A percentile compares a stretch with the other conserved stretches of the same genome.
phyloP scores from a whole-genome alignment of 1,140 invertebrate genomes.

The Stegodyphus mimosarum region DNA sequence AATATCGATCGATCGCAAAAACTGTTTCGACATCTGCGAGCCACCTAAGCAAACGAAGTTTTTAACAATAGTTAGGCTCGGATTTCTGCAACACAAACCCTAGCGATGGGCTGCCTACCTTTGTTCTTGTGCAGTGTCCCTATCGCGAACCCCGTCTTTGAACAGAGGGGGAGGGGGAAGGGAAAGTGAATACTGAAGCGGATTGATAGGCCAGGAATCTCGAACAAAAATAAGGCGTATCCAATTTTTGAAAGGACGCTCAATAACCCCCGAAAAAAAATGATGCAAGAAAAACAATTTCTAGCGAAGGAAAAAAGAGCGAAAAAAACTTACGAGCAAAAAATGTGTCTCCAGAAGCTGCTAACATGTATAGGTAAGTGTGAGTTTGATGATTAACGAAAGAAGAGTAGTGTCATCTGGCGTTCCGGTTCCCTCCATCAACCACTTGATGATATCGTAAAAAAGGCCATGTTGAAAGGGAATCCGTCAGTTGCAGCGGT shows the following conservation, averaged over 20 bases:
- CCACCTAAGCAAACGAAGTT: background rate
- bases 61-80: background rate
- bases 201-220: too few species aligned
- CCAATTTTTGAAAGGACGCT: too few species aligned
- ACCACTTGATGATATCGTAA: slow-evolving; percentile 20
- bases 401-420: slow-evolving; percentile 1
- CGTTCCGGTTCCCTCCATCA: background rate
- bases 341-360: slow-evolving; percentile 12
- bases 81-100: too few species aligned
- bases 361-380: background rate
- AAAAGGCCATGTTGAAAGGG: slow-evolving; percentile 11
- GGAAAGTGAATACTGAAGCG: too few species aligned
- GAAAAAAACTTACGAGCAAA: background rate
- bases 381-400: background rate
- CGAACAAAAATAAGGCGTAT: too few species aligned
- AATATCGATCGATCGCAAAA: too few species aligned
- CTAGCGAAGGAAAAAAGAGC: background rate
- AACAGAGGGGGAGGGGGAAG: too few species aligned
- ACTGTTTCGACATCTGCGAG: background rate
- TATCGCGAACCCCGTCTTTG: background rate
- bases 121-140: slow-evolving; percentile 4
- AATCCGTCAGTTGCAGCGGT: slow-evolving; percentile 5
- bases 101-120: background rate
- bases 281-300: too few species aligned
- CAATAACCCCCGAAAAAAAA: too few species aligned